phyloP scores from a whole-genome alignment of 2,888 invertebrate species.

The Junonia oenone region DNA sequence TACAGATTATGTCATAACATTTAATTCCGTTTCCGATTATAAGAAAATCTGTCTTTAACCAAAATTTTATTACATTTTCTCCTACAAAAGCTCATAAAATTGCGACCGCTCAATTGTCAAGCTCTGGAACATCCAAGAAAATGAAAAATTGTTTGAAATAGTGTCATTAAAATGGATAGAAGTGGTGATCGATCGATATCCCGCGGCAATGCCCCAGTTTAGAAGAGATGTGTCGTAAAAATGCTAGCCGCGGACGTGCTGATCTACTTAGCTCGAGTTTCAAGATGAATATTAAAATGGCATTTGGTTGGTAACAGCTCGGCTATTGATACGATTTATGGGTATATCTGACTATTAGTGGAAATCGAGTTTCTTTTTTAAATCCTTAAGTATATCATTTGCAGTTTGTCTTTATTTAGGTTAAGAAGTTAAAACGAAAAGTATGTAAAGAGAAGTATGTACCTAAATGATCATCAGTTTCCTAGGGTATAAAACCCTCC shows the following conservation, averaged over 20 bases:
- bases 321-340: neutral
- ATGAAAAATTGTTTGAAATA: conserved; percentile 19
- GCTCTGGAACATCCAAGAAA: neutral
- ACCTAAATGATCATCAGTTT: too few relatives aligned
- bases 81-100: neutral
- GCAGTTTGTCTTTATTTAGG: too few relatives aligned
- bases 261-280: conserved; percentile 27
- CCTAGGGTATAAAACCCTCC: too few relatives aligned
- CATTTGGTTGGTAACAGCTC: neutral
- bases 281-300: conserved; percentile 29
- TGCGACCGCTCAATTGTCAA: neutral
- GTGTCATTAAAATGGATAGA: conserved; percentile 16
- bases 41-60: neutral
- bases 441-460: too few relatives aligned
- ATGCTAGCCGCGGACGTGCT: conserved; percentile 37
- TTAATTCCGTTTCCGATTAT: neutral
- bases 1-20: too few relatives aligned
- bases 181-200: conserved; percentile 46
- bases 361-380: too few relatives aligned
- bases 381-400: too few relatives aligned
- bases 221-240: conserved; percentile 36
- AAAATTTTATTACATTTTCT: neutral
- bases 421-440: too few relatives aligned
- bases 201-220: conserved; percentile 44
- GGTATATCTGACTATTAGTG: neutral